Percentiles rank a stretch among this genome's conserved stretches.
These are phyloP conservation scores for Pollenia griseotomentosa DNA, from an alignment of 2,888 invertebrate genomes.

Conservation along the genomic window DNA sequence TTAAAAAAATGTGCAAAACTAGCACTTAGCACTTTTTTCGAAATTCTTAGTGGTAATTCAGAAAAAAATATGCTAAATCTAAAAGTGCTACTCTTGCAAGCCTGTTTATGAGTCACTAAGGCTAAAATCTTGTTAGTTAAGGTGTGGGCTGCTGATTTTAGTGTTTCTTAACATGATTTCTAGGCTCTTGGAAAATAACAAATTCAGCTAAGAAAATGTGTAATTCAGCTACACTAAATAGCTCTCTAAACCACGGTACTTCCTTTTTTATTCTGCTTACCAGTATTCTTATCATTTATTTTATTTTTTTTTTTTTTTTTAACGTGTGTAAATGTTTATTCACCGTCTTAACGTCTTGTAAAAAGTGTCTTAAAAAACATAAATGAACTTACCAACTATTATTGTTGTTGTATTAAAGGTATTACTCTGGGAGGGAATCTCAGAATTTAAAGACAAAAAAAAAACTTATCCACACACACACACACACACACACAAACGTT, in stretches of 20 bases:
- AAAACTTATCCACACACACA: not conserved
- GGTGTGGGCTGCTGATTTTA: too few species aligned
- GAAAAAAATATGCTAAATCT: too few species aligned
- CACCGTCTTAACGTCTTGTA: conserved; percentile 29
- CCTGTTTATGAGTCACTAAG: too few species aligned
- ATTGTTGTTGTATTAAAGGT: conserved; percentile 14
- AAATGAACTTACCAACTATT: not conserved
- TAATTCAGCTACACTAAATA: not conserved
- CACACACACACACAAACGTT: not conserved
- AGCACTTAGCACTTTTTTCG: too few species aligned
- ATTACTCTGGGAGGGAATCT: conserved; percentile 8
- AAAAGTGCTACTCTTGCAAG: too few species aligned
- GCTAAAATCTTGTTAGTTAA: too few species aligned
- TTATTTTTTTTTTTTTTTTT: conserved; percentile 21
- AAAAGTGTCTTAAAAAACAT: not conserved
- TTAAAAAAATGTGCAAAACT: too few species aligned
- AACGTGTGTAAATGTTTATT: conserved; percentile 24
- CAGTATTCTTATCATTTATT: conserved; percentile 29
- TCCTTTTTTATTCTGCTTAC: conserved; percentile 29
- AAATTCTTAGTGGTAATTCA: too few species aligned
- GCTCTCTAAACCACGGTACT: conserved; percentile 23
- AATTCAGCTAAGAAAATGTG: not conserved
- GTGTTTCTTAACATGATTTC: too few species aligned
- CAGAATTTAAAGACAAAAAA: conserved; percentile 8
- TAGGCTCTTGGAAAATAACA: too few species aligned